Evolutionary conservation across 2,113 vertebrate genomes (phyloP), one percentile per base, ranked within the genome.

Genomic region (Tyrannus savana): DNA sequence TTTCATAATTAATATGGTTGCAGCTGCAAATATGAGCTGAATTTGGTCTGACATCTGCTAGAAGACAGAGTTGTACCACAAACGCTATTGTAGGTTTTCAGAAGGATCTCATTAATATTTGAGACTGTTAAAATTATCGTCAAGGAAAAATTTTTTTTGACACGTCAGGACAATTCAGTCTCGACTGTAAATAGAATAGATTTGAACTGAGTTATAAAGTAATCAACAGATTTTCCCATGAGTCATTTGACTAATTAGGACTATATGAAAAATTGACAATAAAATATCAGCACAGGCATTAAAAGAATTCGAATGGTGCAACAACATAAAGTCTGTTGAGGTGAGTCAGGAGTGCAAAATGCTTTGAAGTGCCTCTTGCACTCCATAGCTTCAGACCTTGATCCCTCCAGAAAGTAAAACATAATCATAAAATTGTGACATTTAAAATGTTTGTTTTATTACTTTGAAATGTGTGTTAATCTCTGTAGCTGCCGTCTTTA

Each of bases 71-170:
- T 39, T 64, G 60, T 67, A 52, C 35, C 28, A 44, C 44, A 55
- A 41, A 44, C 25, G 58, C 49, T 37, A 44, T 64, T 87, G n/a
- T 56, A 89, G 73, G 30, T 85, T 93, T 90, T 85, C 71, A 71
- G 68, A 46, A 84, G 46, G 47, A 67, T 67, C 63, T 90, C 79
- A 72, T 93, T 83, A 94, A 94, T 86, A 90, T 94, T 94, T 77
- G 68, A 93, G 69, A 81, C 72, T 14, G 6, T 74, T 94, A 87
- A 88, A 94, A 90, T 81, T 55, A 88, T 49, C 3, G 0, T 93
- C 31, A 67, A 67, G 64, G 42, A 67, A 80, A 41, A 74, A 27
- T 67, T 47, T 84, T 81, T 18, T 67, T 6, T 80, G 69, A 71
- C 5, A 5, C 1, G 3, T 85, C 46, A 78, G 41, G 75, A 53